phyloP scores from a whole-genome alignment of 2,113 vertebrate genomes.

The Chinchilla lanigera region DNA sequence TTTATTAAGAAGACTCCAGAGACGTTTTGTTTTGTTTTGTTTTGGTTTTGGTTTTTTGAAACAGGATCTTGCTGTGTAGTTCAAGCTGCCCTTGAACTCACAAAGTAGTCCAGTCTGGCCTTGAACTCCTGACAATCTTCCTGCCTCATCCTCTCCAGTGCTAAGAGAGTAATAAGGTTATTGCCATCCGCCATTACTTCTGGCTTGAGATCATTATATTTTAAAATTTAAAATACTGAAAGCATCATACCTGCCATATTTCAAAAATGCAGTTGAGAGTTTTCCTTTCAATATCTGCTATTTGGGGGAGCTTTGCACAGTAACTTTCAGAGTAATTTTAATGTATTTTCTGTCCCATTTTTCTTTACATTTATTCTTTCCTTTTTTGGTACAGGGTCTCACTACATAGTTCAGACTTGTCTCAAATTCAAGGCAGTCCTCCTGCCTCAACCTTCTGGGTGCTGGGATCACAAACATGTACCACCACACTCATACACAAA shows the following conservation, averaged over 20 bases:
- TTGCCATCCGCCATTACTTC: background rate
- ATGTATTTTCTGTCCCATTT: background rate
- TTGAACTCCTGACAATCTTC: background rate
- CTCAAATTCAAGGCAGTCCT: background rate
- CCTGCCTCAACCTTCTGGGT: background rate
- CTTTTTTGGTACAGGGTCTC: background rate
- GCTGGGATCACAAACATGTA: background rate
- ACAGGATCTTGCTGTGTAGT: background rate
- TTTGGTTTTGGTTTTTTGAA: background rate
- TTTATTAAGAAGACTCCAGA: conserved; percentile 9
- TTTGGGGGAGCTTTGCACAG: background rate
- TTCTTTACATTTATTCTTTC: background rate
- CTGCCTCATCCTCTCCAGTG: background rate
- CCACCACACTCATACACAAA: background rate
- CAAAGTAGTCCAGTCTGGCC: background rate
- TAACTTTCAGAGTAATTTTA: background rate
- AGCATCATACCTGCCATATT: background rate
- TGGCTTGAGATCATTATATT: background rate
- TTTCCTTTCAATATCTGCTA: conserved; percentile 27
- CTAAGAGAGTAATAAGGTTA: background rate
- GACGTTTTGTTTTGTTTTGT: background rate
- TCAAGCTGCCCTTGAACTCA: background rate
- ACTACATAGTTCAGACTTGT: background rate
- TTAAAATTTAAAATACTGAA: conserved; percentile 53
- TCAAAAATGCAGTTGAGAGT: background rate